These are phyloP conservation scores for Epinephelus lanceolatus DNA, from an alignment of 2,113 vertebrate genomes.

Conservation along the genomic window DNA sequence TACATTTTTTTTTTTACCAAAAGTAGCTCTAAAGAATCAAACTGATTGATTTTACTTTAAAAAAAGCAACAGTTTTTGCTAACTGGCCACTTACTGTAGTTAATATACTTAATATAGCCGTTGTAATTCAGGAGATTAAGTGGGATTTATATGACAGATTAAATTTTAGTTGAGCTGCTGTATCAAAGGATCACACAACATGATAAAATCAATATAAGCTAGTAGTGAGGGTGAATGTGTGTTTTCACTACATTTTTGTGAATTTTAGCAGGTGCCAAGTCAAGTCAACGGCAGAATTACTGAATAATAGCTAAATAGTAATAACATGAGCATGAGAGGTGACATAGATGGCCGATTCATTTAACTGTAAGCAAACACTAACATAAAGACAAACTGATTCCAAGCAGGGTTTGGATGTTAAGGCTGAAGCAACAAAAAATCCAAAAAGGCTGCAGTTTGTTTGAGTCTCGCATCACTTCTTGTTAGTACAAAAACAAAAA, in stretches of 20 bases:
- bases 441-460: no score
- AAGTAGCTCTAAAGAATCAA: background rate
- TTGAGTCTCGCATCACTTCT: no score
- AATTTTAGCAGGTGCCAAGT: background rate
- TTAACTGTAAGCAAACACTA: background rate
- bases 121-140: slow-evolving; percentile 59
- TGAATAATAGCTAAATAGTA: background rate
- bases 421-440: no score
- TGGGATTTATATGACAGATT: slow-evolving; percentile 72
- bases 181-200: slow-evolving; percentile 51
- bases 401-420: no score
- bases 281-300: background rate
- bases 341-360: background rate
- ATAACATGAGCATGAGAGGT: background rate
- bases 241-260: slow-evolving; percentile 53
- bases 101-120: slow-evolving; percentile 2
- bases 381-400: no score
- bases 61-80: background rate
- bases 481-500: no score
- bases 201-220: slow-evolving; percentile 75
- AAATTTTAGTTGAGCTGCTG: slow-evolving; percentile 48
- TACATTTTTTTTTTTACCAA: background rate
- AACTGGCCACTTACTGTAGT: background rate
- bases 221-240: background rate
- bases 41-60: no score